These are phyloP conservation scores for Ethmia dodecea DNA, from an alignment of 2,888 invertebrate genomes.

Conservation along the genomic window DNA sequence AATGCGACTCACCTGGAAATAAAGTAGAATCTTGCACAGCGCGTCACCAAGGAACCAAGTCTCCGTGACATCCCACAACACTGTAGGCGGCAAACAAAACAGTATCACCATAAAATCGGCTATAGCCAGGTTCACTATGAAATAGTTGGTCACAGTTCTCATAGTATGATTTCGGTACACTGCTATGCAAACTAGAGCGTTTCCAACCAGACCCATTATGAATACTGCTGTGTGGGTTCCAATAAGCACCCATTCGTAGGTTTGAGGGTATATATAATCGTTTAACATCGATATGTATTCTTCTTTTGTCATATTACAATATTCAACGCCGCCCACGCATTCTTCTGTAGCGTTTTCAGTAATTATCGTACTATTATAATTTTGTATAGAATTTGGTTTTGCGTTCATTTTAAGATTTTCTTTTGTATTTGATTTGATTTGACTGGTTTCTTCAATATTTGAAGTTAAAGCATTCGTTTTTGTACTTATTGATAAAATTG, in stretches of 20 bases:
- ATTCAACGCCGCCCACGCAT: slow-evolving; percentile 59
- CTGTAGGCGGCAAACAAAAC: slow-evolving; percentile 91
- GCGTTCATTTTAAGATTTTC: neutral
- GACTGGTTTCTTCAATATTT: no score
- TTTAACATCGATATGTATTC: slow-evolving; percentile 79
- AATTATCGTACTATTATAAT: neutral
- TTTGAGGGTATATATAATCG: slow-evolving; percentile 82
- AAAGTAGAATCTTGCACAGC: slow-evolving; percentile 91
- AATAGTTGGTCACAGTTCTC: slow-evolving; percentile 95
- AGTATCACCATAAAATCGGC: slow-evolving; percentile 94
- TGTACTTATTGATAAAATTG: no score
- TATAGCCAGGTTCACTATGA: slow-evolving; percentile 92
- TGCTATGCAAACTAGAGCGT: slow-evolving; percentile 91
- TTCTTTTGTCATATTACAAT: slow-evolving; percentile 69
- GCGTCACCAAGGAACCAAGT: slow-evolving; percentile 93
- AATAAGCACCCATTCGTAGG: slow-evolving; percentile 88
- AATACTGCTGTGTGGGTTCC: slow-evolving; percentile 86
- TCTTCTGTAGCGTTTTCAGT: slow-evolving; percentile 21
- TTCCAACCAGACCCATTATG: slow-evolving; percentile 88
- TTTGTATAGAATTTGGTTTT: neutral
- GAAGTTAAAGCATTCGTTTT: no score
- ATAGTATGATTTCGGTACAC: slow-evolving; percentile 91
- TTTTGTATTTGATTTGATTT: neutral
- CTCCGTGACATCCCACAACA: slow-evolving; percentile 93
- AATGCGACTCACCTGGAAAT: slow-evolving; percentile 93